phyloP scores from a whole-genome alignment of 2,113 vertebrate genomes.

The Microtus richardsoni region DNA sequence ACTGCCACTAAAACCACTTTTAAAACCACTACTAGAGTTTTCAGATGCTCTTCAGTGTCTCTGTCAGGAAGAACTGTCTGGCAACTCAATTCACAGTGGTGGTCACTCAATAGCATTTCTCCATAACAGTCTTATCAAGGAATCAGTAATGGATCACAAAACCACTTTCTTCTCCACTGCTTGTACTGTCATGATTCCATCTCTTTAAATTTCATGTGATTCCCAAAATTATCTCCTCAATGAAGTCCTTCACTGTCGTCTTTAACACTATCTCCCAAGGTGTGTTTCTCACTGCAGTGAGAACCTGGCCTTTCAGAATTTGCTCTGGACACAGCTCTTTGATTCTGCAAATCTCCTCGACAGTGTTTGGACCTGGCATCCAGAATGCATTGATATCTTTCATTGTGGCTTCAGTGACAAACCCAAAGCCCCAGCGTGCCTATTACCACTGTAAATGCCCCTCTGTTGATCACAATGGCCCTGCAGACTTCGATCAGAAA shows the following conservation, averaged over 20 bases:
- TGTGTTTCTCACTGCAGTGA: constrained; percentile 96
- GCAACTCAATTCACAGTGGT: constrained; percentile 92
- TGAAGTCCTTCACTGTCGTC: constrained; percentile 95
- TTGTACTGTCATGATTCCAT: not conserved
- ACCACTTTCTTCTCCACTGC: constrained; percentile 69
- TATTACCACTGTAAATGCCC: constrained; percentile 93
- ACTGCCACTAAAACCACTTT: not conserved
- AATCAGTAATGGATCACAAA: constrained; percentile 96
- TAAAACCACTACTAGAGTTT: not conserved
- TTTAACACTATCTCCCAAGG: constrained; percentile 95
- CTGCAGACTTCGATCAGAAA: constrained; percentile 93
- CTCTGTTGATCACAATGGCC: constrained; percentile 95
- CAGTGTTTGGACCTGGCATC: constrained; percentile 92
- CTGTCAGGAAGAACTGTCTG: not conserved
- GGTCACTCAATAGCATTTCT: constrained; percentile 95
- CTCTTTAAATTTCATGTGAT: constrained; percentile 93
- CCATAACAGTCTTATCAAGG: constrained; percentile 95
- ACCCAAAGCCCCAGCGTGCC: constrained; percentile 93
- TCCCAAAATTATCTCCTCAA: constrained; percentile 92
- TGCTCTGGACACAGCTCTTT: constrained; percentile 92
- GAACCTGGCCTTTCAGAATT: constrained; percentile 94
- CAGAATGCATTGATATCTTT: constrained; percentile 94
- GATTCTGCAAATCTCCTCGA: constrained; percentile 94
- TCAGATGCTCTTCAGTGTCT: not conserved
- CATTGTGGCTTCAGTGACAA: constrained; percentile 92